Conservation (phyloP, 2,113 vertebrate genomes). For the Ifrita kowaldi region DNA sequence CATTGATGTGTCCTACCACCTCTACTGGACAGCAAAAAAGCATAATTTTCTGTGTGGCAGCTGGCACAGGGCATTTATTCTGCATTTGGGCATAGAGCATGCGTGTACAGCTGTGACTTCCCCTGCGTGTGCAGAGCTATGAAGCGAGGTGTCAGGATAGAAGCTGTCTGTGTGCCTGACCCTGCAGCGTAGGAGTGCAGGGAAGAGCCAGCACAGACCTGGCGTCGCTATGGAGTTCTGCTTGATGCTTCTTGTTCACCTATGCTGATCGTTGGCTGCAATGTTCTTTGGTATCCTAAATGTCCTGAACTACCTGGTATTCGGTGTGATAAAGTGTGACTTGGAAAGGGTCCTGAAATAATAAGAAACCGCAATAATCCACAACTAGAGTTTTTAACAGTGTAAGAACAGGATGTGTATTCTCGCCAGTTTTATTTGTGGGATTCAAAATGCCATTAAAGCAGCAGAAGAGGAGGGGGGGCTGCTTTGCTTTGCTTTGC, state of each 20-base stretch:
- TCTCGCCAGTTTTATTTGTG: slow-evolving; percentile 55
- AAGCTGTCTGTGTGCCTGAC: neutral
- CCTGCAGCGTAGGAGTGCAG: neutral
- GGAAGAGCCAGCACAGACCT: neutral
- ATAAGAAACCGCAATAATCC: slow-evolving; percentile 52
- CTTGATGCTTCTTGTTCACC: neutral
- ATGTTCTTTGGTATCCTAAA: neutral
- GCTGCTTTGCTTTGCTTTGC: neutral
- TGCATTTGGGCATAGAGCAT: neutral
- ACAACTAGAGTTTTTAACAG: slow-evolving; percentile 14
- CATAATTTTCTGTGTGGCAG: neutral
- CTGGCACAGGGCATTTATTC: neutral
- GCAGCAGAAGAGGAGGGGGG: neutral
- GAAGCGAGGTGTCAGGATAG: neutral
- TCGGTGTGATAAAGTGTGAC: neutral
- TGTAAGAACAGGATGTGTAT: slow-evolving; percentile 41
- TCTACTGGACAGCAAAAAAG: neutral
- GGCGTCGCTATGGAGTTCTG: fast-evolving
- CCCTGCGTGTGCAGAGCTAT: fast-evolving
- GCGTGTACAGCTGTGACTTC: neutral
- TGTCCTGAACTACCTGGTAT: neutral
- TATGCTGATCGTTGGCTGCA: neutral
- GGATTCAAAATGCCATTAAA: slow-evolving; percentile 47
- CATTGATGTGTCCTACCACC: neutral
- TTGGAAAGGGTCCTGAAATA: slow-evolving; percentile 59